Conservation (phyloP, 2,797 vertebrate genomes). For the Bryconaethiops microstoma region DNA sequence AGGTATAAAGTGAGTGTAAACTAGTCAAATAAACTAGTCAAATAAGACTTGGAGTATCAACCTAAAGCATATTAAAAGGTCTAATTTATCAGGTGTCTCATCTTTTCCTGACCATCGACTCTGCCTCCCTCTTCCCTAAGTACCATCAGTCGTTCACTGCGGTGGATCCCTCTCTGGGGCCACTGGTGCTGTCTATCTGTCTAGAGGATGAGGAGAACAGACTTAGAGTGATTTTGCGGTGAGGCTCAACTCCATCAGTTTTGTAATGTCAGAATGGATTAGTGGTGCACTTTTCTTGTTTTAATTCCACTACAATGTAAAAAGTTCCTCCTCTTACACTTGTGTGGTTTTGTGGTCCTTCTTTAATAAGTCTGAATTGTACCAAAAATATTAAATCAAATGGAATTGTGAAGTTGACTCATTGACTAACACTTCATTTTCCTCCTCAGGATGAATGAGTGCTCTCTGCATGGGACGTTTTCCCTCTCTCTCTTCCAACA, state of each 20-base stretch:
- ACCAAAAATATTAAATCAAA: too few relatives aligned
- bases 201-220: conserved; percentile 79
- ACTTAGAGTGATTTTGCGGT: conserved; percentile 80
- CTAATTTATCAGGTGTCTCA: background rate
- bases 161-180: conserved; percentile 72
- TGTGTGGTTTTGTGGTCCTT: too few relatives aligned
- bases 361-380: too few relatives aligned
- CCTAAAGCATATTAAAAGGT: too few relatives aligned
- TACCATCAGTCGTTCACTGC: conserved; percentile 81
- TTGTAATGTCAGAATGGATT: too few relatives aligned
- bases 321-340: too few relatives aligned
- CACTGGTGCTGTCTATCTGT: conserved; percentile 80
- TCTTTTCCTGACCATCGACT: background rate
- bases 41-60: too few relatives aligned
- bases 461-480: conserved; percentile 85
- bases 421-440: conserved; percentile 37
- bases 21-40: too few relatives aligned
- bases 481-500: conserved; percentile 83
- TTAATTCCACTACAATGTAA: too few relatives aligned
- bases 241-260: background rate
- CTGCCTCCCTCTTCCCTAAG: conserved; percentile 57
- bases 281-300: too few relatives aligned
- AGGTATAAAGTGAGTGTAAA: too few relatives aligned
- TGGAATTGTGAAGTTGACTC: too few relatives aligned
- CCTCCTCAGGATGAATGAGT: conserved; percentile 82